A percentile compares a stretch with the other conserved stretches of the same genome.
Evolutionary conservation across 2,888 invertebrate genomes (phyloP).

Genomic region (Steinernema hermaphroditum): DNA sequence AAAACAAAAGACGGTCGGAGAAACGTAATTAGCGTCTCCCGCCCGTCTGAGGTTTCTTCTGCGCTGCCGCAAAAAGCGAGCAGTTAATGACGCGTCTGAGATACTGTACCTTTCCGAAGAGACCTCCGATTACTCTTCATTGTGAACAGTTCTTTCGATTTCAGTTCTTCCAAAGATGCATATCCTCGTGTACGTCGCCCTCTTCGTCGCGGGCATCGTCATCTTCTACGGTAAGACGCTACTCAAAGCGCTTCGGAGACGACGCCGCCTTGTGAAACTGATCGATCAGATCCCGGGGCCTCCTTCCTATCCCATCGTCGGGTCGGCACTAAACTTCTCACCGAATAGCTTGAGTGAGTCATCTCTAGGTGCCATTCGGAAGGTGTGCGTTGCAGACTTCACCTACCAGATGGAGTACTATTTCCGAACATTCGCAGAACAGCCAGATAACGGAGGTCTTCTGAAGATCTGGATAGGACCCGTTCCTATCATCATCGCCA

Average conservation of each 20-base stretch:
- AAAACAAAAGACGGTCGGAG: no score
- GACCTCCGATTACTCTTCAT: no score
- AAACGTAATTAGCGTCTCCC: no score
- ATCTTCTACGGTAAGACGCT: conserved; percentile 11
- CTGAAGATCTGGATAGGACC: conserved; percentile 31
- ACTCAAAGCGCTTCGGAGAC: conserved; percentile 16
- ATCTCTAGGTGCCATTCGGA: no score
- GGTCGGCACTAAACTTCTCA: conserved; percentile 30
- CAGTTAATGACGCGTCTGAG: no score
- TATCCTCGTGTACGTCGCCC: conserved; percentile 36
- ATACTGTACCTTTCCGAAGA: no score
- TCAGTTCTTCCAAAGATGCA: conserved; percentile 34
- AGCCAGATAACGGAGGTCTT: conserved; percentile 14
- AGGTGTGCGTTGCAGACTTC: conserved; percentile 30
- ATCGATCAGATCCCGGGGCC: conserved; percentile 36
- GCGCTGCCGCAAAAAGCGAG: no score
- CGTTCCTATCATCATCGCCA: conserved; percentile 32
- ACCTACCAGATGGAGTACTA: conserved; percentile 38
- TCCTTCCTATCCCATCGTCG: conserved; percentile 15
- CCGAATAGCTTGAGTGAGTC: conserved; percentile 35
- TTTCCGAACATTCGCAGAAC: conserved; percentile 32
- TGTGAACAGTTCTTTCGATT: no score
- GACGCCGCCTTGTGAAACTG: conserved; percentile 32
- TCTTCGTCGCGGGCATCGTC: conserved; percentile 31
- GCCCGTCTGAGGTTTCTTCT: no score